phyloP scores from a whole-genome alignment of 2,888 invertebrate genomes.

The Sesia bembeciformis region DNA sequence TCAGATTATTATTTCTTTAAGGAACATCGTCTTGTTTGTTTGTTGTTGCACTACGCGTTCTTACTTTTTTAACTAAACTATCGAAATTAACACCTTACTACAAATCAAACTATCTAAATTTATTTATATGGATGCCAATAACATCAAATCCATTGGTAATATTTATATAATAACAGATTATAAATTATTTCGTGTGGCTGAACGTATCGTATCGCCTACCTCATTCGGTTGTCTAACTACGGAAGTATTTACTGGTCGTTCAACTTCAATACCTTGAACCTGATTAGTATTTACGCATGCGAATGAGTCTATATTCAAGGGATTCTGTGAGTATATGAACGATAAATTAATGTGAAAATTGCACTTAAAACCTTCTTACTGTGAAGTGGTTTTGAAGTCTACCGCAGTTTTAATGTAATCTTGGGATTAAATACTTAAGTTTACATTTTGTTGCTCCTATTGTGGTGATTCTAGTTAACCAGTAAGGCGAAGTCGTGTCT shows the following conservation, averaged over 20 bases:
- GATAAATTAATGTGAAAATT: slow-evolving; percentile 7
- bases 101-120: too few species aligned
- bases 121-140: too few species aligned
- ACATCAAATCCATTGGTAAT: slow-evolving; percentile 34
- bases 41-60: too few species aligned
- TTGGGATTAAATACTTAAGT: neutral
- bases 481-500: slow-evolving; percentile 1
- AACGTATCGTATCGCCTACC: slow-evolving; percentile 7
- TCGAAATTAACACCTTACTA: too few species aligned
- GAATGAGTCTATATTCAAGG: slow-evolving; percentile 6
- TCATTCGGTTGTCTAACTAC: too few species aligned
- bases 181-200: slow-evolving; percentile 30
- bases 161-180: slow-evolving; percentile 47
- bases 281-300: slow-evolving; percentile 9
- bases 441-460: neutral
- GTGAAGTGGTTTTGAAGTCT: neutral
- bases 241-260: slow-evolving; percentile 14
- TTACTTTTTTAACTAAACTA: too few species aligned
- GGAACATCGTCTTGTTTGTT: neutral
- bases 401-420: neutral
- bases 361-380: neutral
- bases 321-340: slow-evolving; percentile 11
- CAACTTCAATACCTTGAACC: slow-evolving; percentile 21
- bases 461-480: neutral
- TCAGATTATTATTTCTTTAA: too few species aligned